Base-by-base conservation (phyloP, 2,888 invertebrate genomes). In the Drosophila multiciliata region DNA sequence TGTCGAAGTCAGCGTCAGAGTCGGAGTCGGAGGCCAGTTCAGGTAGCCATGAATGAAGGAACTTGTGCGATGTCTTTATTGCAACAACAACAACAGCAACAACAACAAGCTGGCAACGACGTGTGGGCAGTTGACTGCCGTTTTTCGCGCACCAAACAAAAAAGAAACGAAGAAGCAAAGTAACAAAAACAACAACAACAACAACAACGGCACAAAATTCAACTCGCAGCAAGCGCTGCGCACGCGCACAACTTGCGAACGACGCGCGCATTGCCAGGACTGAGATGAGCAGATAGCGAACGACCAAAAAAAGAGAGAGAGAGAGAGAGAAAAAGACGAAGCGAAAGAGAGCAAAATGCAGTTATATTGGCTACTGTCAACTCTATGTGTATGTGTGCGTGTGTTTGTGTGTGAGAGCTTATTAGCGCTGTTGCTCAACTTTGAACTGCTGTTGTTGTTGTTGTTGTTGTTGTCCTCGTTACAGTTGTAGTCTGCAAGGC, bases 91-190 rank as follows among this genome's bases (percentile, higher is more conserved):
- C 64, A 55, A 20, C 53, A 59, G 17, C 58, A 63, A 54, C 52
- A 52, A 53, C 49, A 66, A 54, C 26, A 38, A 48, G 26, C 45
- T 38, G 40, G 26, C 55, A 23, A 32, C 57, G 61, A 76, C 74
- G 85, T 84, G 86, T 84, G 88, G 84, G 84, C 88, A 85, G 84
- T 86, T 78, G 75, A 74, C 83, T 88, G 89, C 83, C 71, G 80
- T 83, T 88, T 82, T 72, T 84, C 80, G 85, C 77, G 83, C 78
- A 72, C 59, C 66, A 38, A 72, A 80, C 76, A 54, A 8, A 65
- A 64, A 59, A 53, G 60, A 38, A 57, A 61, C 23, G n/a, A 59
- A 49, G 50, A 26, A 50, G 32, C 35, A 42, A 7, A 15, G 23
- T 20, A 33, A 54, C 52, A 49, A 66, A 45, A 38, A 7, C 38